These are phyloP conservation scores for Parnassius mnemosyne DNA, from an alignment of 2,888 invertebrate species.

Conservation along the genomic window DNA sequence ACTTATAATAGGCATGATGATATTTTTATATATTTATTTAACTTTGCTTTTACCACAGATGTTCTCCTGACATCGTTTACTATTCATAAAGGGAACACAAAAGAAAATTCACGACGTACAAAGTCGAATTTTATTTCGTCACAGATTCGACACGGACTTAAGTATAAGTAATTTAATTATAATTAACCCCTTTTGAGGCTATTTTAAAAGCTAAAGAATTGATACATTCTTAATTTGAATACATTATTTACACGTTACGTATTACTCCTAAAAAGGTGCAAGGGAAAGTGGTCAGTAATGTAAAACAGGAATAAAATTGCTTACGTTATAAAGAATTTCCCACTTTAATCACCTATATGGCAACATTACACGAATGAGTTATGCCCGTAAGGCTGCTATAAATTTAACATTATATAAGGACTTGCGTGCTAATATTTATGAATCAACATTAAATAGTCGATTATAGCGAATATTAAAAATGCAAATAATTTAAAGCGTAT, in stretches of 20 bases:
- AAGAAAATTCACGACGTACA: no score
- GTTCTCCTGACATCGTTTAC: no score
- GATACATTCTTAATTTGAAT: background rate
- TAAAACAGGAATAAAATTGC: slow-evolving; percentile 21
- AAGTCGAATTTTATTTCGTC: no score
- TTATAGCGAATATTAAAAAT: background rate
- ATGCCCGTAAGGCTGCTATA: slow-evolving; percentile 1
- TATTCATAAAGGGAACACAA: no score
- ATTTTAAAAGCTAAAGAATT: no score
- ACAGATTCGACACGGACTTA: no score
- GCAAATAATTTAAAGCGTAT: no score
- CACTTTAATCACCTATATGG: slow-evolving; percentile 12
- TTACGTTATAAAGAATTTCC: slow-evolving; percentile 17
- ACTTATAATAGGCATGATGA: no score
- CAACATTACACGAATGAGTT: slow-evolving; percentile 17
- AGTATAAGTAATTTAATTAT: no score
- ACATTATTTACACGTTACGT: slow-evolving; percentile 19
- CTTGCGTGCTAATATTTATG: background rate
- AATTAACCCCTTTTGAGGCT: no score
- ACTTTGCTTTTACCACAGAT: no score
- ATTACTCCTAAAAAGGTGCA: slow-evolving; percentile 16
- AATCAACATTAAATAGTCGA: slow-evolving; percentile 12
- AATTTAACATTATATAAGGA: slow-evolving; percentile 17
- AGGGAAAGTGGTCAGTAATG: slow-evolving; percentile 20
- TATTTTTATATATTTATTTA: no score